Base-by-base conservation (phyloP, 2,113 vertebrate species). In the Aix galericulata region DNA sequence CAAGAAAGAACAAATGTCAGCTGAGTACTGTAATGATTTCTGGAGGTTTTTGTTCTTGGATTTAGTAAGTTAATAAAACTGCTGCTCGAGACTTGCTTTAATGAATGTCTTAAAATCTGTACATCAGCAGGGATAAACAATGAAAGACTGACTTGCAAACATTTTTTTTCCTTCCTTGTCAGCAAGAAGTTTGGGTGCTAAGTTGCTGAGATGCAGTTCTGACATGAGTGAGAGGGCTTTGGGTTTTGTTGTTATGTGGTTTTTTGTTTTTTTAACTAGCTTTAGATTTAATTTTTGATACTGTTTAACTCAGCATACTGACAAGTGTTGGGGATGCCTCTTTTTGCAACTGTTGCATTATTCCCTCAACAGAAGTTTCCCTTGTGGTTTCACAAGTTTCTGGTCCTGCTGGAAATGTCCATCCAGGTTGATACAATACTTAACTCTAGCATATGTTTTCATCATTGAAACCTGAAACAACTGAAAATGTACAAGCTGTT, bases 1-100 rank as follows among this genome's bases (percentile, higher is more conserved):
- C 40, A 78, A 77, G 76, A 81, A 93, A 18, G 52, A 73, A 40
- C 23, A 46, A 88, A 92, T 26, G 59, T 86, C 86, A 83, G 1
- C 29, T 86, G 17, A 38, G 59, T 92, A 81, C 68, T 81, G 63
- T 88, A 90, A 91, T 90, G 76, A 94, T 60, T 94, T 94, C n/a
- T 90, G 72, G 82, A 58, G 52, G 67, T 69, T 86, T 82, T 91
- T 82, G 27, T 77, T 95, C 73, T 88, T 96, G 46, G 64, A 36
- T 92, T 94, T 94, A 93, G 40, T 94, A 83, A 90, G 68, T 79
- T 69, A 91, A 86, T 77, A 82, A 94, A 83, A 90, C 67, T 26
- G 36, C 82, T 94, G 58, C 53, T 87, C 79, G 88, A 88, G 88
- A 66, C 48, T 38, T 5, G 21, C 62, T 95, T 79, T 62, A 93